These are phyloP conservation scores for Bradypus variegatus DNA, from an alignment of 2,797 vertebrate species.

Conservation along the genomic window DNA sequence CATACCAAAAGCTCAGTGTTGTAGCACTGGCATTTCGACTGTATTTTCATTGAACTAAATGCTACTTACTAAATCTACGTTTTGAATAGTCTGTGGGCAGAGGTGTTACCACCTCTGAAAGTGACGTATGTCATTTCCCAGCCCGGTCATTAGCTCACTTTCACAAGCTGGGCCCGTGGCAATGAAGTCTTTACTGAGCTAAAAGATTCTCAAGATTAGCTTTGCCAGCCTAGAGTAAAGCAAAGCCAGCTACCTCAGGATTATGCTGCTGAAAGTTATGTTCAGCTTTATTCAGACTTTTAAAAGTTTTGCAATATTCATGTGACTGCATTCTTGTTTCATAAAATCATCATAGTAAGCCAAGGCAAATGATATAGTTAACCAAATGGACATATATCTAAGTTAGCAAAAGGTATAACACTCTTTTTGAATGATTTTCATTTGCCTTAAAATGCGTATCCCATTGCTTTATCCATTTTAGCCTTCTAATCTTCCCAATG, in stretches of 20 bases:
- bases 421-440: background rate
- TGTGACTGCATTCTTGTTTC: background rate
- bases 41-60: background rate
- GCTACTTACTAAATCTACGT: background rate
- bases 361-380: background rate
- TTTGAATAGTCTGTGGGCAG: slow-evolving; percentile 26
- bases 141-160: background rate
- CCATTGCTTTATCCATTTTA: too few species aligned
- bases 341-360: background rate
- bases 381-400: background rate
- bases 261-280: background rate
- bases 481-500: background rate
- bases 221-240: background rate
- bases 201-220: slow-evolving; percentile 4
- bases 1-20: background rate
- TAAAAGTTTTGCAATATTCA: background rate
- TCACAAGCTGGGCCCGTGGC: background rate
- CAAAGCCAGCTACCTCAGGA: background rate
- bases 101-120: background rate
- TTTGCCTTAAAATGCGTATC: background rate
- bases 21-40: slow-evolving; percentile 9
- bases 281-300: background rate
- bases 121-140: slow-evolving; percentile 37
- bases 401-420: background rate
- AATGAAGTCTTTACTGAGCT: background rate